phyloP scores from a whole-genome alignment of 2,888 invertebrate species.

The Drosophila fungiperda region DNA sequence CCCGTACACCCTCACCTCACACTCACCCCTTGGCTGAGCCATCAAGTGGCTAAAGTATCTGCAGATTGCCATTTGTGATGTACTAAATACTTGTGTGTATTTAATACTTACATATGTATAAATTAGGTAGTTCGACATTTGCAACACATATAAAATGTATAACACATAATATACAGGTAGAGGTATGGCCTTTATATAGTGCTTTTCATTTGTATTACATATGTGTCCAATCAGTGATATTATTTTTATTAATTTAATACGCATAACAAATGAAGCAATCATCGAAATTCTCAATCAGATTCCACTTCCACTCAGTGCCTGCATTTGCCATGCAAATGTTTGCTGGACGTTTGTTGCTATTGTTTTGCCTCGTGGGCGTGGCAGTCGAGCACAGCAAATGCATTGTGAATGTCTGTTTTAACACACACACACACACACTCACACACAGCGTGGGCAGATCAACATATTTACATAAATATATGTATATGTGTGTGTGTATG shows the following conservation, averaged over 20 bases:
- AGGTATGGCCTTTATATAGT: background rate
- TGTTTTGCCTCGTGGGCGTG: constrained; percentile 36
- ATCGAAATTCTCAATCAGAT: constrained; percentile 52
- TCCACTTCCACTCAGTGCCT: constrained; percentile 21
- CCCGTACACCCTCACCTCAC: constrained; percentile 7
- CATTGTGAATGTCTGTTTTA: constrained; percentile 67
- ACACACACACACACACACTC: constrained; percentile 17
- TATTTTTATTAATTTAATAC: constrained; percentile 43
- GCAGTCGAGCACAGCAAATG: constrained; percentile 40
- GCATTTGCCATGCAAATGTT: constrained; percentile 61
- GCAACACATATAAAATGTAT: background rate
- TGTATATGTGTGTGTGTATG: background rate
- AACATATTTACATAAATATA: constrained; percentile 56
- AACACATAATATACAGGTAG: background rate
- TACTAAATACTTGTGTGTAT: constrained; percentile 35
- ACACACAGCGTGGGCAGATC: constrained; percentile 42
- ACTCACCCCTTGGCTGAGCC: constrained; percentile 7
- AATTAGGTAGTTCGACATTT: constrained; percentile 4
- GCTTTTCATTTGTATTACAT: background rate
- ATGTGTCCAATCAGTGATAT: background rate
- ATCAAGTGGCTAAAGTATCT: constrained; percentile 45
- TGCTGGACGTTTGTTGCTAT: constrained; percentile 27
- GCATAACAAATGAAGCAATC: constrained; percentile 49
- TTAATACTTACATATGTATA: constrained; percentile 13
- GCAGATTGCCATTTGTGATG: constrained; percentile 33